Base-by-base conservation (phyloP, 2,888 invertebrate species). In the Clepsis dumicolana region DNA sequence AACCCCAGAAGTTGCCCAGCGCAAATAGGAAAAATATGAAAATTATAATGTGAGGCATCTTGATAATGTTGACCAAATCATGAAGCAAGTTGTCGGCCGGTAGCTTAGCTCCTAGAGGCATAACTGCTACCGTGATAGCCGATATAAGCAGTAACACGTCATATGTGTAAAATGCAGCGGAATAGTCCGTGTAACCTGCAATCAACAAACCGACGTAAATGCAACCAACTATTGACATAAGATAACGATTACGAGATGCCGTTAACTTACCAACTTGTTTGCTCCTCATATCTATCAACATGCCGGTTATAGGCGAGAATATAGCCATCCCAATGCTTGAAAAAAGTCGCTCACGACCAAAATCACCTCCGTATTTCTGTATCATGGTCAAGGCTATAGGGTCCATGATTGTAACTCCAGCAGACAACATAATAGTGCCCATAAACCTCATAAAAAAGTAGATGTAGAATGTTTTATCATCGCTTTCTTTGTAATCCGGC, bases 321-420 rank as follows among this genome's bases (percentile, higher is more conserved):
- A 97, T 95, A 29, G 97, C 97, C 96, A 97, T 97, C 73, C 97
- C 97, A 70, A 97, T 94, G 77, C 96, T 97, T 8, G 97, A 96
- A 87, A 97, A 97, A 41, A 97, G 88, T 77, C 97, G 94, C 83
- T 97, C 97, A 78, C 96, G 94, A 0, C 97, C 97, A 83, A 97
- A 97, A 84, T 97, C 97, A 0, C 97, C 97, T 0, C 96, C 96
- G 79, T 96, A 96, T 81, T 96, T 96, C 84, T 97, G 97, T 74
- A 98, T 97, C 95, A 97, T 96, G 12, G 96, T 97, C 71, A 98
- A 90, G 0, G 97, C 97, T 72, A 98, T 97, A 0, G 98, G 97
- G 88, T 98, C 98, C 95, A 98, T 96, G 65, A 98, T 96, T 12
- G 97, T 97, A 0, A 97, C 96, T n/a, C 97, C 96, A 29, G 97